Conservation (phyloP, 2,113 vertebrate genomes). For the Nothoprocta perdicaria region DNA sequence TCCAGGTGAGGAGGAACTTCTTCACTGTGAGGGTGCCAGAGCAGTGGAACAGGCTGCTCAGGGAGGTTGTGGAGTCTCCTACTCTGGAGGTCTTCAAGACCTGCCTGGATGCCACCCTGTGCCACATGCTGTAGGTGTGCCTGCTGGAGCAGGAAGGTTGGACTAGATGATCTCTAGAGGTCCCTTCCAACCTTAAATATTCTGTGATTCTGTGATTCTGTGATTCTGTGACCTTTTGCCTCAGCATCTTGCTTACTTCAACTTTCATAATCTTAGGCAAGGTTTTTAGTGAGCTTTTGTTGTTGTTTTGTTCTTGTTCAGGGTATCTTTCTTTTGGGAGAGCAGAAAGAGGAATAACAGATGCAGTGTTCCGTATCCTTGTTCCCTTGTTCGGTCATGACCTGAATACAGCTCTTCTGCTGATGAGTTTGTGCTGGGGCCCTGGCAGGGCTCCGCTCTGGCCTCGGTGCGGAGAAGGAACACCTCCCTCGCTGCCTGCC, state of each 20-base stretch:
- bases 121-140: too few species aligned
- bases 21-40: too few species aligned
- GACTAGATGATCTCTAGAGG: too few species aligned
- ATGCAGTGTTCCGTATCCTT: background rate
- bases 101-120: too few species aligned
- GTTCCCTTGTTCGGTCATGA: background rate
- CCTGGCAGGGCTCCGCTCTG: background rate
- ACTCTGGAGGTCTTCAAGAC: too few species aligned
- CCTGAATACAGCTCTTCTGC: background rate
- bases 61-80: too few species aligned
- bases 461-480: background rate
- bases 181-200: too few species aligned
- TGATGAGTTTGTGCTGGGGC: background rate
- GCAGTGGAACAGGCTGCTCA: too few species aligned
- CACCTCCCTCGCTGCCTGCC: background rate
- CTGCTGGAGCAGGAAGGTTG: too few species aligned
- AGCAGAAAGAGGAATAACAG: background rate
- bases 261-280: background rate
- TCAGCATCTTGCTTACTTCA: background rate
- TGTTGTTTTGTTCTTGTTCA: background rate
- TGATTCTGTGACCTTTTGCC: too few species aligned
- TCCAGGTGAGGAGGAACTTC: too few species aligned
- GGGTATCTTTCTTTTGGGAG: background rate
- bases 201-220: too few species aligned
- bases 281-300: accelerated